Evolutionary conservation across 2,888 invertebrate genomes (phyloP), one percentile per base, ranked within the genome.

Genomic region (Aricia artaxerxes): DNA sequence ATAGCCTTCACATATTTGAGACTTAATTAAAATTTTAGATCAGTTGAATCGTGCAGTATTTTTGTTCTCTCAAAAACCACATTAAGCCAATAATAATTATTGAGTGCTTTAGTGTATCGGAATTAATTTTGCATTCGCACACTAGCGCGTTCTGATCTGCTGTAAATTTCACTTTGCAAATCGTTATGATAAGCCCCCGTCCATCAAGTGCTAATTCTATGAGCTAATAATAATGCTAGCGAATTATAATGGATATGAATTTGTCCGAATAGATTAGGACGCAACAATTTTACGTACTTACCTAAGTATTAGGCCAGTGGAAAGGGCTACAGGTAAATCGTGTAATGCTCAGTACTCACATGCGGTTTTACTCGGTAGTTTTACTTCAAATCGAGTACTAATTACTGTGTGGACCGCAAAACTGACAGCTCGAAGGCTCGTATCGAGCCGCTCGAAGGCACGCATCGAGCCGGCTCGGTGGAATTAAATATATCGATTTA

Each of bases 181-280:
- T 31, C 31, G 31, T 31, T 31, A n/a, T 64, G 61, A 61, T 61
- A 64, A 64, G 31, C 64, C 64, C 64, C 31, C 31, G 64, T 64
- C 64, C 64, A 64, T 64, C 64, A 35, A 64, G 9, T 35, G 64
- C 64, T 64, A 64, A 64, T 64, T 64, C 64, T 64, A 64, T 64
- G 64, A 64, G 64, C 31, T 31, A 61, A 61, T 61, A 60, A 31
- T 35, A 35, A 11, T 64, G 31, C 64, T 11, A 31, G 31, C 31
- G 6, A n/a, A 61, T 24, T 24, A 24, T n/a, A 64, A 64, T 1
- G 31, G 0, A 35, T 31, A 64, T 64, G 11, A 64, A 31, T 31
- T 31, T 64, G 64, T 11, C 11, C 64, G 3, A 64, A 11, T 64
- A 64, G 6, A 61, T 61, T 61, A 1, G 61, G 1, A n/a, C n/a